Percentiles rank a stretch among this genome's conserved stretches.
Evolutionary conservation across 2,888 invertebrate species (phyloP).

Genomic region (Agriotes lineatus): DNA sequence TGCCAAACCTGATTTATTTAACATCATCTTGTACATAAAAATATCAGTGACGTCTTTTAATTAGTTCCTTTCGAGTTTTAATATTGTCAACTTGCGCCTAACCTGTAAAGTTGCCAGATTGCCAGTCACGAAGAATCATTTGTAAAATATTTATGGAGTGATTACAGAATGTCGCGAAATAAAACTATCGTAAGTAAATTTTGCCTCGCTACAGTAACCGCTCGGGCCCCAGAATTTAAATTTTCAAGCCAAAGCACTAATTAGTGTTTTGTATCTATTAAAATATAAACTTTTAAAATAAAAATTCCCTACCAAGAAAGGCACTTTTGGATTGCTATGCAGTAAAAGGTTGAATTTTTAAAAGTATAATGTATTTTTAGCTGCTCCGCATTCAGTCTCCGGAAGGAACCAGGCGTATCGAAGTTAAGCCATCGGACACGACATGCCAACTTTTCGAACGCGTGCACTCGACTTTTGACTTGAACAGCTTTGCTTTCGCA

Average conservation of each 20-base stretch:
- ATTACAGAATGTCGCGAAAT: slow-evolving; percentile 42
- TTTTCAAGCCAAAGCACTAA: not conserved
- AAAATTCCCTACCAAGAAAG: slow-evolving; percentile 30
- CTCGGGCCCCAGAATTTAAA: not conserved
- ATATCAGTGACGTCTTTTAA: slow-evolving; percentile 7
- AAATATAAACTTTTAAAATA: slow-evolving; percentile 25
- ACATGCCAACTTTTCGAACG: slow-evolving; percentile 82
- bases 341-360: slow-evolving; percentile 20
- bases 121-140: slow-evolving; percentile 43
- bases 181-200: slow-evolving; percentile 47
- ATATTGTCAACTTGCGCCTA: slow-evolving; percentile 21
- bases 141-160: slow-evolving; percentile 23
- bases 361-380: slow-evolving; percentile 68
- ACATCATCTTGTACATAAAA: no score
- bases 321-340: slow-evolving; percentile 15
- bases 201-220: not conserved
- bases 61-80: slow-evolving; percentile 9
- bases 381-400: slow-evolving; percentile 88
- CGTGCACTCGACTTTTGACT: slow-evolving; percentile 78
- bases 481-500: slow-evolving; percentile 80
- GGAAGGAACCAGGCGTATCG: slow-evolving; percentile 88
- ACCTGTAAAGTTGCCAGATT: slow-evolving; percentile 34
- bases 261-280: not conserved
- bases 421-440: slow-evolving; percentile 75
- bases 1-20: no score